These are phyloP conservation scores for Diabrotica undecimpunctata DNA, from an alignment of 1,140 invertebrate genomes.

Conservation along the genomic window DNA sequence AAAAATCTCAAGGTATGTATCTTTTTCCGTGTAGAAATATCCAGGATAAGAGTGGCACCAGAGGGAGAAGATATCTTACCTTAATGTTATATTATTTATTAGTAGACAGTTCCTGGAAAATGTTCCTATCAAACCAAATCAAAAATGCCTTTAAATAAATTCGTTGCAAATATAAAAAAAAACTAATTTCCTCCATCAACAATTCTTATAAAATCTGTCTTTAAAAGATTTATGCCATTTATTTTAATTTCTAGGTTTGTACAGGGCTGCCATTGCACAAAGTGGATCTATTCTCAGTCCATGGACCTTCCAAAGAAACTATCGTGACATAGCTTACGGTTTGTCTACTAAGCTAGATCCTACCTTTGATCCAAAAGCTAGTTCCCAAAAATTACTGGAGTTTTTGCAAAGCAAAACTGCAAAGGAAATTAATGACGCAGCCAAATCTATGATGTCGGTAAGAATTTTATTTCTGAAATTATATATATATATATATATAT, in stretches of 20 bases:
- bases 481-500: too few relatives aligned
- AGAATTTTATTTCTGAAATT: neutral
- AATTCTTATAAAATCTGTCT: too few relatives aligned
- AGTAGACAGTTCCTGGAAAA: too few relatives aligned
- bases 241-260: conserved; percentile 23
- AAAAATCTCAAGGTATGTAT: neutral
- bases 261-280: conserved; percentile 27
- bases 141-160: too few relatives aligned
- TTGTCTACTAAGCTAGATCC: conserved; percentile 20
- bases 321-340: conserved; percentile 22
- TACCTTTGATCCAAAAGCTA: conserved; percentile 18
- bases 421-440: conserved; percentile 25
- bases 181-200: too few relatives aligned
- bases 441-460: conserved; percentile 5
- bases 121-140: too few relatives aligned
- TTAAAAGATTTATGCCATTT: too few relatives aligned
- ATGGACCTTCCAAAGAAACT: conserved; percentile 28
- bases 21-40: too few relatives aligned
- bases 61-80: too few relatives aligned
- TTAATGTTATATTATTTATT: too few relatives aligned
- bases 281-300: conserved; percentile 28
- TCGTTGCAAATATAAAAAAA: too few relatives aligned
- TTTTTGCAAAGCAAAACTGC: conserved; percentile 26
- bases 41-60: too few relatives aligned
- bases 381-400: conserved; percentile 21